These are phyloP conservation scores for Calameuta pallipes DNA, from an alignment of 2,888 invertebrate genomes.

Conservation along the genomic window DNA sequence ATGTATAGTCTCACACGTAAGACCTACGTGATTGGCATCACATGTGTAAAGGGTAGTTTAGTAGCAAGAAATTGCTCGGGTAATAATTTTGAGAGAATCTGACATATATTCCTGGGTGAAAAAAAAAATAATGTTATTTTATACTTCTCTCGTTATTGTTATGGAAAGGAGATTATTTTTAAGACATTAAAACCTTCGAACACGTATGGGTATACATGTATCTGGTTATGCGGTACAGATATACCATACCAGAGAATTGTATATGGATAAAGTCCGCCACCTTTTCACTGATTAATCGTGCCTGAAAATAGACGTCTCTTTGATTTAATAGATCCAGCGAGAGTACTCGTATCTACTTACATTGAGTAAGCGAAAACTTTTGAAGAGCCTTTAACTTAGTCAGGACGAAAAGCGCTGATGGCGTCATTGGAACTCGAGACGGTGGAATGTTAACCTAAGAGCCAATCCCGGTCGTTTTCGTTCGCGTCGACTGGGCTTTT, in stretches of 20 bases:
- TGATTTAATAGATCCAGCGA: background rate
- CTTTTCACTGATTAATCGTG: background rate
- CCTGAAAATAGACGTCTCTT: background rate
- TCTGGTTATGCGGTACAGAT: background rate
- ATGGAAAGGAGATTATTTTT: background rate
- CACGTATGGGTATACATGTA: no score
- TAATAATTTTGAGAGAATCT: background rate
- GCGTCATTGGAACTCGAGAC: constrained; percentile 7
- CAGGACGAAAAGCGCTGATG: constrained; percentile 6
- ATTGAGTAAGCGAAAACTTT: background rate
- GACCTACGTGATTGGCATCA: background rate
- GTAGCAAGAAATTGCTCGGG: background rate
- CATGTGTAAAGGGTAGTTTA: background rate
- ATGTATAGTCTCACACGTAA: background rate
- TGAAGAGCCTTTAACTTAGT: constrained; percentile 5
- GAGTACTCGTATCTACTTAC: constrained; percentile 3
- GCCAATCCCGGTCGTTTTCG: background rate
- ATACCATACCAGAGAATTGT: background rate
- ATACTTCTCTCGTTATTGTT: background rate
- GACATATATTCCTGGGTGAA: background rate
- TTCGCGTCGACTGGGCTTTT: background rate
- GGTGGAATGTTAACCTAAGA: background rate
- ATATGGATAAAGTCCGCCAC: background rate
- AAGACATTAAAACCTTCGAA: background rate
- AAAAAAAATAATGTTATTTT: no score